Percentiles rank a stretch among this genome's conserved stretches.
Conservation (phyloP, 1,140 invertebrate species). For the Ostrea edulis region DNA sequence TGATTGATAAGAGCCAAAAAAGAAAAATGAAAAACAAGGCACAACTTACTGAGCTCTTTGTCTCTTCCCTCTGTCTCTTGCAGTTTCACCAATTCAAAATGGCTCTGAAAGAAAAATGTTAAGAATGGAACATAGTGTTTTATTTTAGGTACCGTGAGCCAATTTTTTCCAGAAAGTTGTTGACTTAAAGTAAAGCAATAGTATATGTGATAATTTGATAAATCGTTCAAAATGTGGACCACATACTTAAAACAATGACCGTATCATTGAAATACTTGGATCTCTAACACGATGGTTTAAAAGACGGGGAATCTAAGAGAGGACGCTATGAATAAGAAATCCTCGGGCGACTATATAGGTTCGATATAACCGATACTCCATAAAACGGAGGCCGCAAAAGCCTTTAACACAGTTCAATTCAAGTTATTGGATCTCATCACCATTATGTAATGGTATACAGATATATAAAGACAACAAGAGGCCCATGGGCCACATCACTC, state of each 20-base stretch:
- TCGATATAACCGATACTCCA: neutral
- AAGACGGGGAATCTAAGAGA: neutral
- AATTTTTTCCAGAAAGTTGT: conserved; percentile 24
- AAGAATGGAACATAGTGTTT: neutral
- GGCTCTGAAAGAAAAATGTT: neutral
- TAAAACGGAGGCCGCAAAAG: neutral
- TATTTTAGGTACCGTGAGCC: neutral
- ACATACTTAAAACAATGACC: conserved; percentile 19
- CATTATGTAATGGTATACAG: too few relatives aligned
- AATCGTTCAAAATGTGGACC: conserved; percentile 28
- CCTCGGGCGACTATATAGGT: neutral
- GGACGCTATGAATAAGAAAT: conserved; percentile 22
- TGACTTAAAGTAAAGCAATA: conserved; percentile 32
- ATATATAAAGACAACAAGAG: too few relatives aligned
- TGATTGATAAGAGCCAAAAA: neutral
- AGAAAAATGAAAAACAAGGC: neutral
- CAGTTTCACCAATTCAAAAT: neutral
- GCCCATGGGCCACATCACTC: too few relatives aligned
- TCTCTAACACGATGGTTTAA: conserved; percentile 35
- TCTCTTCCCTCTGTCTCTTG: neutral
- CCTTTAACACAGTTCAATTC: too few relatives aligned
- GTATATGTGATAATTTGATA: conserved; percentile 36
- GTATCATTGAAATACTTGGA: conserved; percentile 3
- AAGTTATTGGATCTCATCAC: too few relatives aligned
- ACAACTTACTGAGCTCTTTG: neutral